A percentile compares a stretch with the other conserved stretches of the same genome.
phyloP scores from a whole-genome alignment of 1,140 invertebrate genomes.

The Oreohelix idahoensis region DNA sequence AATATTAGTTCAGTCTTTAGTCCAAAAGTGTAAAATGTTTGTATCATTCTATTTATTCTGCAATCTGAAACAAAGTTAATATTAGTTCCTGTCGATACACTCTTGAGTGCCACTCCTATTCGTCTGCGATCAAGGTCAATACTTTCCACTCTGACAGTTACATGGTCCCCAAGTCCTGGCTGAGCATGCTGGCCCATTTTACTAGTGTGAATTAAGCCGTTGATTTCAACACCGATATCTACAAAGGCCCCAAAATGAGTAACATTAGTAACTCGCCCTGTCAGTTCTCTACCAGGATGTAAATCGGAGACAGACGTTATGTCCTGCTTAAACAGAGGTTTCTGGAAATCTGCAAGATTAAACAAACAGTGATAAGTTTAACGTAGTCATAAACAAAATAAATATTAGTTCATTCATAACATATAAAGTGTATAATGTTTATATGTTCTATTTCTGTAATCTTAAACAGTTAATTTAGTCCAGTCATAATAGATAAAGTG shows the following conservation, averaged over 20 bases:
- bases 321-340: conserved; percentile 81
- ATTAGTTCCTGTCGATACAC: too few species aligned
- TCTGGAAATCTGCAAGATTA: conserved; percentile 73
- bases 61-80: too few species aligned
- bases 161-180: conserved; percentile 81
- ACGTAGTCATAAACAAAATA: too few species aligned
- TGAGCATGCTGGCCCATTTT: conserved; percentile 51
- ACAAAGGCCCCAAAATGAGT: conserved; percentile 93
- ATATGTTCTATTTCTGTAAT: too few species aligned
- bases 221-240: conserved; percentile 85
- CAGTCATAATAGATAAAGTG: too few species aligned
- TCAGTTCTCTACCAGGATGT: conserved; percentile 75
- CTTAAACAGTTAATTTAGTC: too few species aligned
- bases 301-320: conserved; percentile 79
- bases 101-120: conserved; percentile 73
- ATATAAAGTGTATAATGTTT: too few species aligned
- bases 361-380: neutral
- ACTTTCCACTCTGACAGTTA: conserved; percentile 78
- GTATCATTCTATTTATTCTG: too few species aligned
- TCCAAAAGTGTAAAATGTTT: too few species aligned
- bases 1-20: too few species aligned
- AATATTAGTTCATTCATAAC: too few species aligned
- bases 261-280: conserved; percentile 79
- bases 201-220: conserved; percentile 82
- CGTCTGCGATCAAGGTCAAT: conserved; percentile 75